Conservation (phyloP, 2,113 vertebrate genomes). For the Dendropsophus ebraccatus region DNA sequence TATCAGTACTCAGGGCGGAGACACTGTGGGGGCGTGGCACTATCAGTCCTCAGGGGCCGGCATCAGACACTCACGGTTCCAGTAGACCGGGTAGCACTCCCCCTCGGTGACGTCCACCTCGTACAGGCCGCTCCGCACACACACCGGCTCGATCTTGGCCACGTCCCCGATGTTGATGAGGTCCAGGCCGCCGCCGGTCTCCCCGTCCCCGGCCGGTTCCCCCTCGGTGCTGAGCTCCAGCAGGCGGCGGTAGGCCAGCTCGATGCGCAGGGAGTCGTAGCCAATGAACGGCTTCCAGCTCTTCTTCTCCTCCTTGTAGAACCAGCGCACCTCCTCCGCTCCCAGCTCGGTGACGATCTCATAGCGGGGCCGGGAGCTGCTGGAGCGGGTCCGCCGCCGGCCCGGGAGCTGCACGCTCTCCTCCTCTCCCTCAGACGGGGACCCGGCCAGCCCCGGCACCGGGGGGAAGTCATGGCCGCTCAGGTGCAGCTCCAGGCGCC, state of each 20-base stretch:
- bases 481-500: constrained; percentile 65
- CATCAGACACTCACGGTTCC: constrained; percentile 94
- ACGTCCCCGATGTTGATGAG: constrained; percentile 65
- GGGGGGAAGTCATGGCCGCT: constrained; percentile 66
- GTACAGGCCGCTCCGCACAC: constrained; percentile 93
- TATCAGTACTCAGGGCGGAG: too few species aligned
- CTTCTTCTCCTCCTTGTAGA: constrained; percentile 94
- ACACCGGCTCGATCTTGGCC: constrained; percentile 80
- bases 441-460: constrained; percentile 63
- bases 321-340: constrained; percentile 96
- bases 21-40: too few species aligned
- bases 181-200: constrained; percentile 65
- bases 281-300: constrained; percentile 95
- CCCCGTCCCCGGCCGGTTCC: constrained; percentile 52
- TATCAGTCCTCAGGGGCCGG: too few species aligned
- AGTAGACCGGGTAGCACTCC: constrained; percentile 93
- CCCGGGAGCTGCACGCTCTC: constrained; percentile 69
- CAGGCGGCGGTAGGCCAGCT: constrained; percentile 84
- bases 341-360: constrained; percentile 92
- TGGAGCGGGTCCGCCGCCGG: constrained; percentile 77
- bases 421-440: constrained; percentile 69
- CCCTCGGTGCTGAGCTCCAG: constrained; percentile 68
- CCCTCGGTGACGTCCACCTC: constrained; percentile 87
- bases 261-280: constrained; percentile 91
- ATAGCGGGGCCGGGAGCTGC: constrained; percentile 79